Evolutionary conservation across 2,113 vertebrate genomes (phyloP).

Genomic region (Rhinogobius similis): DNA sequence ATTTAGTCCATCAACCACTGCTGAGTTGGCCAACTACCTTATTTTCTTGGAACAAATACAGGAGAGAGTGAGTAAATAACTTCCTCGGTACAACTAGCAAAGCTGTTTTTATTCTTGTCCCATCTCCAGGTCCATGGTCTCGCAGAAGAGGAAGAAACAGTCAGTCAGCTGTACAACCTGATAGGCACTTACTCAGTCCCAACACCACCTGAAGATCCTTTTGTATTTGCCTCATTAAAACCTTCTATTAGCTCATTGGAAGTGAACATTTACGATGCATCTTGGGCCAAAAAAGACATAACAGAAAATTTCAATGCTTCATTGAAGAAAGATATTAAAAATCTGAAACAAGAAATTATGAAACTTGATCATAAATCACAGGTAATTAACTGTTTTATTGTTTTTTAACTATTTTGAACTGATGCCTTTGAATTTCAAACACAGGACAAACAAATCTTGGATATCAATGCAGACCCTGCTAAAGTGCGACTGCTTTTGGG

Average conservation of each 20-base stretch:
- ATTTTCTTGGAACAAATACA: constrained; percentile 84
- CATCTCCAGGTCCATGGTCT: constrained; percentile 78
- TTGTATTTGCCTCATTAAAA: constrained; percentile 78
- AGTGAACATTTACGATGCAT: constrained; percentile 72
- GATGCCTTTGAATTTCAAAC: constrained; percentile 24
- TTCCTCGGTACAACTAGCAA: background rate
- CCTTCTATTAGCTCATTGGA: constrained; percentile 71
- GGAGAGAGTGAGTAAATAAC: constrained; percentile 76
- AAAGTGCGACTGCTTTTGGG: constrained; percentile 71
- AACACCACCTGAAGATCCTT: constrained; percentile 82
- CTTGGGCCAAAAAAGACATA: constrained; percentile 67
- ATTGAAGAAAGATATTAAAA: constrained; percentile 78
- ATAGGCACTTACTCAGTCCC: constrained; percentile 80
- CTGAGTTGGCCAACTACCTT: constrained; percentile 80
- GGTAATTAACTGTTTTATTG: constrained; percentile 60
- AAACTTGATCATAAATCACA: constrained; percentile 71
- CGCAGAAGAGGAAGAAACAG: constrained; percentile 74
- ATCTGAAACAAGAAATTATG: constrained; percentile 78
- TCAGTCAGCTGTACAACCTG: constrained; percentile 83
- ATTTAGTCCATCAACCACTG: constrained; percentile 73
- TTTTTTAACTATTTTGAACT: background rate
- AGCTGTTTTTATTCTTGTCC: background rate
- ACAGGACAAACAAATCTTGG: constrained; percentile 83
- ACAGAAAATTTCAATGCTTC: constrained; percentile 77
- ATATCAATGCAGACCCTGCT: constrained; percentile 75